Evolutionary conservation across 92 coral and sea anemone species (phyloP), one percentile per base, ranked within the genome.

Genomic region (Metridium senile): DNA sequence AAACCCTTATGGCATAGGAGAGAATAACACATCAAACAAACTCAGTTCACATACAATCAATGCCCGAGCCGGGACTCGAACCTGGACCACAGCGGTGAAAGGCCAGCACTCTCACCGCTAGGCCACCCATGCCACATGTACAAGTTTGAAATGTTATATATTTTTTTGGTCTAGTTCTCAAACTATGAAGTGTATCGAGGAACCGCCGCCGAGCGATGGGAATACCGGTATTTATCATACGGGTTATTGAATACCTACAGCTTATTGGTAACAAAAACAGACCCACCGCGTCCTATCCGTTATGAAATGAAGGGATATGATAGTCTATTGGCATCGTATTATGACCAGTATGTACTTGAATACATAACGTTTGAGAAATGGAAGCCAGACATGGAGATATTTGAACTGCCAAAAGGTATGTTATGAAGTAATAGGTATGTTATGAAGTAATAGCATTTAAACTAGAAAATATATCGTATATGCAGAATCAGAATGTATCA

Each of bases 241-340:
- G 98, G 90, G 9, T 34, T 94, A 34, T 84, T 92, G 68, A 95
- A 95, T 75, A 77, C 87, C 57, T 89, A 93, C 80, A 91, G 93
- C 4, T 67, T 91, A 3, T 87, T 90, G 89, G 93, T 93, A 27
- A 94, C 97, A 29, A 87, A 66, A 58, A 81, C 89, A 30, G 76
- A 84, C 62, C 94, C 98, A 62, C 77, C 85, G 65, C 92, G 97
- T 34, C 98, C 98, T 71, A 97, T 94, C 3, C 89, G 90, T 28
- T 94, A 94, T 59, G 98, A 91, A 79, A 94, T 94, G 98, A 92
- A 94, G 65, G 98, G 98, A 53, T 94, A 94, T 68, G 98, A 94
- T 84, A 94, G 91, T 43, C 74, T 94, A 56, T 68, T 94, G 81
- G 98, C 98, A 33, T 89, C 97, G 9, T 93, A 94, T 39, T 94